Conservation (phyloP, 2,888 invertebrate species). For the Drosophila quasianomalipes region DNA sequence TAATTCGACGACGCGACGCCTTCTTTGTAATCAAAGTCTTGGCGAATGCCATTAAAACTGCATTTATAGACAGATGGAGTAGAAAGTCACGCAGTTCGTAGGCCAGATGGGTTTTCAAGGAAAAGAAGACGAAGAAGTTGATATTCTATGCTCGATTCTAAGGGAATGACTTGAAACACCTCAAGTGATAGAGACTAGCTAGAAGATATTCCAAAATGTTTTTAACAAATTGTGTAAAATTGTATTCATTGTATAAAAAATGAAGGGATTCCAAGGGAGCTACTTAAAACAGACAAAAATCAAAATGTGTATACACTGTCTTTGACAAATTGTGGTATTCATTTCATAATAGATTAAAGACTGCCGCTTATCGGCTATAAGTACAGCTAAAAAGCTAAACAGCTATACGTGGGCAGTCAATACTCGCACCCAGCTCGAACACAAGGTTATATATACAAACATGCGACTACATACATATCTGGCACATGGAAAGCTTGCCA, state of each 20-base stretch:
- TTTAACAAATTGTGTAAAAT: not conserved
- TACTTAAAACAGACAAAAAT: not conserved
- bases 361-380: constrained; percentile 55
- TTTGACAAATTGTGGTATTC: constrained; percentile 9
- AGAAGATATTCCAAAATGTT: not conserved
- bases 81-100: not conserved
- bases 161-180: not conserved
- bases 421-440: constrained; percentile 23
- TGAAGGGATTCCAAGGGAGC: not conserved
- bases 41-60: constrained; percentile 52
- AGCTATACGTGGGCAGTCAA: constrained; percentile 38
- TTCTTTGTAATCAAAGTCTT: constrained; percentile 47
- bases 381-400: not conserved
- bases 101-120: constrained; percentile 12
- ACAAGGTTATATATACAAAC: constrained; percentile 42
- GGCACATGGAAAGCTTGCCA: constrained; percentile 24
- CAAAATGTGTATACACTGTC: not conserved
- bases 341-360: constrained; percentile 61
- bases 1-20: constrained; percentile 47
- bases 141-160: not conserved
- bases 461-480: constrained; percentile 12
- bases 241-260: constrained; percentile 54
- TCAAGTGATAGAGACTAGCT: not conserved
- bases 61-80: constrained; percentile 33
- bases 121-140: not conserved